Evolutionary conservation across 2,888 invertebrate genomes (phyloP), one percentile per base, ranked within the genome.

Genomic region (Plebejus anna): DNA sequence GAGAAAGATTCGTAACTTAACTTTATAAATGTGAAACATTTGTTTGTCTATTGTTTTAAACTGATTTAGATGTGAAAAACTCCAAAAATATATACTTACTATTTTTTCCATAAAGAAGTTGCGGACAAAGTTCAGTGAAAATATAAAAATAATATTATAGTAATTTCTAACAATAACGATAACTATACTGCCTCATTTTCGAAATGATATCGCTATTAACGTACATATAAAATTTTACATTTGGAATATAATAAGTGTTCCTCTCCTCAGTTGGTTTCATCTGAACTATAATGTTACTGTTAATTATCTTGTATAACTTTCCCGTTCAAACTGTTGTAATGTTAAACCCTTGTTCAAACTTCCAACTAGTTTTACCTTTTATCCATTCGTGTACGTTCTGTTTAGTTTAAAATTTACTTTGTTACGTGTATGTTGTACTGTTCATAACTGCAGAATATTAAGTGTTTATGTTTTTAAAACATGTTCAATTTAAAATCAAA

Each of bases 281-380:
- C 4, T 66, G 11, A 13, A 66, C 13, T 61, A 28, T 61, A 61
- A 66, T 66, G 32, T 66, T 66, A 32, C 11, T 66, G 66, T 66
- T 66, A 66, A 66, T 66, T 66, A 66, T 28, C 32, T 32, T 66
- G 32, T 66, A 5, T 16, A 66, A 66, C 16, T 66, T 66, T 66
- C 36, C 32, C 32, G 66, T 36, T 36, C 11, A 36, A 36, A 66
- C 66, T 66, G 32, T 66, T 66, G 28, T 61, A 61, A 66, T 66
- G 66, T 66, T 66, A 66, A 66, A 13, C 66, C 66, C 66, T 36
- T 66, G 66, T 66, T 66, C 66, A 13, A 66, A 66, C 66, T 66
- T 66, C 5, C 32, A 36, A 36, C 66, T 32, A 13, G 32, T 32
- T 66, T 13, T 5, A 11, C 66, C 66, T 66, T 66, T 66, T 66